Evolutionary conservation across 2,113 vertebrate species (phyloP), one percentile per base, ranked within the genome.

Genomic region (Platysternon megacephalum): DNA sequence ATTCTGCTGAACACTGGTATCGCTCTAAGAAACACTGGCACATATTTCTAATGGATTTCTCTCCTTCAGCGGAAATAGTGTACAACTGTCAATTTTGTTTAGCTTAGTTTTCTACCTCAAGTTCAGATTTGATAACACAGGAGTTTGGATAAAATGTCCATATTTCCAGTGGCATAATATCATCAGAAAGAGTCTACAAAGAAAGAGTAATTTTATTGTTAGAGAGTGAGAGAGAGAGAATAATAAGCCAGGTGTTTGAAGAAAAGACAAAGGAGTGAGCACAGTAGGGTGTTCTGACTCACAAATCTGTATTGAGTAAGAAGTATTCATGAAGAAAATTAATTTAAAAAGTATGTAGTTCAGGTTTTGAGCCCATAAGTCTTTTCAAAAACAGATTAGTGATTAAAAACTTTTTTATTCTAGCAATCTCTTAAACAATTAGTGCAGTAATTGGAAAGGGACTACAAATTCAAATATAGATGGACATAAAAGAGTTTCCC

Each of bases 281-380:
- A 94, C 97, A 97, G 98, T 95, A 97, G 96, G 97, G 96, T 95
- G 95, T 97, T 95, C 87, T 88, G 91, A 95, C 93, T 97, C 97
- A 96, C 93, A 96, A 98, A 97, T 98, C 94, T 95, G 96, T 94
- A 96, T 97, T 97, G 93, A 97, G 97, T 97, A 96, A 95, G 95
- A 97, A 97, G 97, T 98, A 98, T 98, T 98, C 98, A 98, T 90
- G 95, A 97, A 98, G 98, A 98, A 98, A 98, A 98, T 98, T 98
- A 98, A 98, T 98, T 98, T 98, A 98, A 97, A 96, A 98, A 98
- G 98, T 98, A 98, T 98, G 98, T 97, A 95, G 98, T 95, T 98
- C 95, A 91, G 95, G 94, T 96, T 98, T 96, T 95, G 95, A 97
- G 94, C 87, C 95, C 91, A 84, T 97, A 97, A 97, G 97, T 95